These are phyloP conservation scores for Tor tambroides DNA, from an alignment of 2,113 vertebrate species.

Conservation along the genomic window DNA sequence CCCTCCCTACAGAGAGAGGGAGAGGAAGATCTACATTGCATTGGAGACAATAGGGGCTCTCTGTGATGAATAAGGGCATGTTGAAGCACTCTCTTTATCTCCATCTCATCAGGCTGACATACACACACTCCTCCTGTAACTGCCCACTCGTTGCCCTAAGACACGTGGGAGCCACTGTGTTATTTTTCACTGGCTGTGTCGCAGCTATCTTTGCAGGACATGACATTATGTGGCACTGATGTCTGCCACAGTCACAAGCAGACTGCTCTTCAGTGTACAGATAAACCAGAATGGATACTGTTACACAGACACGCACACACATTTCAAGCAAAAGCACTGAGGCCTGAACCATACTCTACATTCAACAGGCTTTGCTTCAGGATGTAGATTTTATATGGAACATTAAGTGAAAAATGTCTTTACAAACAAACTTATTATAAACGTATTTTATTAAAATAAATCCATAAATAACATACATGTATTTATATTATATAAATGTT, in stretches of 20 bases:
- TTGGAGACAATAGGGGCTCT: neutral
- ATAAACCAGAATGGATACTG: constrained; percentile 7
- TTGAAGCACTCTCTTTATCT: constrained; percentile 10
- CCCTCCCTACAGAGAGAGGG: neutral
- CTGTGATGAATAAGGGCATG: constrained; percentile 45
- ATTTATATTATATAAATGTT: no score
- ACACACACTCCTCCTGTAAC: neutral
- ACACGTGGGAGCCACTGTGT: constrained; percentile 3
- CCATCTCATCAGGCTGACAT: neutral
- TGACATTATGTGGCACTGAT: constrained; percentile 12
- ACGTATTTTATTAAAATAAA: no score
- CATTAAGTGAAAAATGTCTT: neutral
- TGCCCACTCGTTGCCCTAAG: neutral
- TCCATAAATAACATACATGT: no score
- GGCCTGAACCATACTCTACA: neutral
- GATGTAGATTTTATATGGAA: neutral
- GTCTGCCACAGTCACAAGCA: neutral
- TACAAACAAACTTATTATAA: no score
- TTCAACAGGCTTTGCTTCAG: neutral
- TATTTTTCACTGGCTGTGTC: neutral
- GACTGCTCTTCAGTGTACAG: constrained; percentile 16
- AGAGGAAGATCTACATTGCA: neutral
- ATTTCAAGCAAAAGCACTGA: neutral
- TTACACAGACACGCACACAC: neutral
- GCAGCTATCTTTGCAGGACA: constrained; percentile 14